These are phyloP conservation scores for Myodes glareolus DNA, from an alignment of 2,113 vertebrate species.

Conservation along the genomic window DNA sequence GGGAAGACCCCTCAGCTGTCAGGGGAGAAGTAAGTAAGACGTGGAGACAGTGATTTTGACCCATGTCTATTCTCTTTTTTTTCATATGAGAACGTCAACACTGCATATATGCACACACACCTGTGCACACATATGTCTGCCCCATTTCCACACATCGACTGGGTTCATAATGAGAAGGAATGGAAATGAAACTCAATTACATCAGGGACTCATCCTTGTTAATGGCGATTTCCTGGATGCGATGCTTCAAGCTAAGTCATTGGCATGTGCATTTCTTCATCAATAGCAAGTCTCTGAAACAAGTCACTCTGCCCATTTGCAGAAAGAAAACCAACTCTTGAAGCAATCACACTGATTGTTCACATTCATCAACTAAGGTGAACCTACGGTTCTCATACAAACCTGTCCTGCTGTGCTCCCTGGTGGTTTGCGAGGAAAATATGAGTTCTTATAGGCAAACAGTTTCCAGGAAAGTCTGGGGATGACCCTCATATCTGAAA, in stretches of 20 bases:
- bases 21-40: background rate
- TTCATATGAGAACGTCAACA: background rate
- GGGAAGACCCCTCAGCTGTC: background rate
- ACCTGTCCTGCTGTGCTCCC: background rate
- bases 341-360: background rate
- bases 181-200: background rate
- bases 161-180: background rate
- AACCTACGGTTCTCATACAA: too few species aligned
- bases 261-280: background rate
- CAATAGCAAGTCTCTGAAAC: background rate
- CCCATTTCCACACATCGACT: background rate
- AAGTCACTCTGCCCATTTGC: background rate
- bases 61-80: background rate
- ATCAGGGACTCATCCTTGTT: background rate
- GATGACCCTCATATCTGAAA: background rate
- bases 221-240: background rate
- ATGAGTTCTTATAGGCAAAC: background rate
- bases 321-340: background rate
- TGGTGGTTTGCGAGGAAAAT: background rate
- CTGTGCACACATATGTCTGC: rapidly evolving
- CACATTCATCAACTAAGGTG: too few species aligned
- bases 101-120: background rate
- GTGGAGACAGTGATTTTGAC: background rate
- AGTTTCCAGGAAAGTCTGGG: background rate
- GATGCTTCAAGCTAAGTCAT: background rate